A percentile compares a stretch with the other conserved stretches of the same genome.
phyloP scores from a whole-genome alignment of 2,797 vertebrate genomes.

The Microctenopoma lineatum region DNA sequence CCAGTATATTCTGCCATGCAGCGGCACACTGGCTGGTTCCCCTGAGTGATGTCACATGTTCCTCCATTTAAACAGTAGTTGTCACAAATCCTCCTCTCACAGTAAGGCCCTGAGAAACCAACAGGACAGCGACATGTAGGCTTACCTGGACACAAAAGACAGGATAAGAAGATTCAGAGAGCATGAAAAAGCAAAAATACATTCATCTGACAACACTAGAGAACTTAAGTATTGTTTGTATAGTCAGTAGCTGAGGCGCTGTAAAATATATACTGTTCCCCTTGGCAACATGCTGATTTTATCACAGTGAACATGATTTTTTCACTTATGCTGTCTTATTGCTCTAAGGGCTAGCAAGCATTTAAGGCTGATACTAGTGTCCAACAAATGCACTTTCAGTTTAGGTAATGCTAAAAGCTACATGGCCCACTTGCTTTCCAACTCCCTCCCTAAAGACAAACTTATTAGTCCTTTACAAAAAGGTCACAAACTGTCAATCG shows the following conservation, averaged over 20 bases:
- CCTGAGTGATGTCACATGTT: conserved; percentile 90
- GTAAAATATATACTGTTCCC: neutral
- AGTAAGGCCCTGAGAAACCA: conserved; percentile 94
- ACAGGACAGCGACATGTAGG: conserved; percentile 92
- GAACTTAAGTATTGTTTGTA: neutral
- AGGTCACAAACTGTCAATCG: neutral
- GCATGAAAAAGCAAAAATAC: neutral
- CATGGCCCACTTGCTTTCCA: neutral
- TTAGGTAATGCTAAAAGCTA: neutral
- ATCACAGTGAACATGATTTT: neutral
- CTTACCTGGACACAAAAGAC: conserved; percentile 80
- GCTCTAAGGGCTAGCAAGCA: neutral
- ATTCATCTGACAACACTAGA: neutral
- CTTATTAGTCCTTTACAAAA: neutral
- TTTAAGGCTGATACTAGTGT: neutral
- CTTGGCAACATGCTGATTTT: neutral
- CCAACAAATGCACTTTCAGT: neutral
- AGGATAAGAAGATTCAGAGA: neutral
- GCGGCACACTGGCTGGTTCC: conserved; percentile 93
- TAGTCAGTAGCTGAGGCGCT: neutral
- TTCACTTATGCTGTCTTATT: neutral
- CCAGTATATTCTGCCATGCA: conserved; percentile 94
- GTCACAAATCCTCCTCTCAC: conserved; percentile 90
- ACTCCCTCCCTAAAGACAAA: neutral
- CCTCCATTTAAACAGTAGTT: conserved; percentile 93